A percentile compares a stretch with the other conserved stretches of the same genome.
Conservation (phyloP, 1,140 invertebrate species). For the Bombus affinis region DNA sequence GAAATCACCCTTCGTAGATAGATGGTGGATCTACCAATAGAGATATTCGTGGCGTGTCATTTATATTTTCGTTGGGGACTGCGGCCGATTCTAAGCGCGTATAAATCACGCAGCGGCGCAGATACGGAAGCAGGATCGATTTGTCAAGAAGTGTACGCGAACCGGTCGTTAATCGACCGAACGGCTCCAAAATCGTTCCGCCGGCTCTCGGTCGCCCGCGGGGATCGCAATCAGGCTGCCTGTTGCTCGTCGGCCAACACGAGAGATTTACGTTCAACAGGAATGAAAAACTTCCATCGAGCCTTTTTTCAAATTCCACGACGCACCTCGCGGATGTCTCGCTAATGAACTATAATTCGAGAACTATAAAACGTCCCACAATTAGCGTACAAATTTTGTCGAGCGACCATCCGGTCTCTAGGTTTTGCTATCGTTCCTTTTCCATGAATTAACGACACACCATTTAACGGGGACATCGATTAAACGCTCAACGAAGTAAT, state of each 20-base stretch:
- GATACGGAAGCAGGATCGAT: conserved; percentile 64
- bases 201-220: conserved; percentile 34
- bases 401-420: neutral
- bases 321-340: conserved; percentile 7
- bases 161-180: conserved; percentile 54
- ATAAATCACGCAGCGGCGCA: conserved; percentile 58
- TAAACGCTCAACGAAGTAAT: conserved; percentile 37
- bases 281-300: conserved; percentile 44
- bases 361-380: neutral
- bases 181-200: conserved; percentile 57
- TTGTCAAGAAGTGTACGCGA: conserved; percentile 60
- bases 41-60: conserved; percentile 22
- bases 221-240: conserved; percentile 54
- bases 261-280: conserved; percentile 52
- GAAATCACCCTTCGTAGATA: neutral
- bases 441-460: neutral
- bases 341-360: conserved; percentile 15
- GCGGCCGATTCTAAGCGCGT: conserved; percentile 50
- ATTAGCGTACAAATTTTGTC: conserved; percentile 34
- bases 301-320: conserved; percentile 2
- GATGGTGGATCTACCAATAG: neutral
- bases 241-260: conserved; percentile 11
- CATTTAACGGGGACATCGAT: conserved; percentile 31
- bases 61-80: conserved; percentile 12
- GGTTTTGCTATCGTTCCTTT: no score